Conservation (phyloP, 2,113 vertebrate species). For the Otocyon megalotis region DNA sequence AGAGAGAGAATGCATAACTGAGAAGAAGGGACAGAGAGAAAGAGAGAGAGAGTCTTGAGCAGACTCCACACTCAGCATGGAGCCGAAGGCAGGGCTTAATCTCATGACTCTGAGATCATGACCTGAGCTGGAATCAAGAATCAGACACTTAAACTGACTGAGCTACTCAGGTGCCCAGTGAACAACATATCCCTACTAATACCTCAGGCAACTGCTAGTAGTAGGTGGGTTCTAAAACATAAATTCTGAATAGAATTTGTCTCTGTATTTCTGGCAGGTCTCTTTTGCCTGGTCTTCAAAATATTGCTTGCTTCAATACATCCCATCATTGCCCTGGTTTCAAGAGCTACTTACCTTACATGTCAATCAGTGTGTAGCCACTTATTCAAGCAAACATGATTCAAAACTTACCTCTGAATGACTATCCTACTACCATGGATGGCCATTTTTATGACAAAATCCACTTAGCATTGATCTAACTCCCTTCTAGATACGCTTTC, state of each 20-base stretch:
- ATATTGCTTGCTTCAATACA: background rate
- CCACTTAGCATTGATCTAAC: background rate
- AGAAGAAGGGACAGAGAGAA: background rate
- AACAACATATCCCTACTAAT: background rate
- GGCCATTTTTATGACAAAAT: background rate
- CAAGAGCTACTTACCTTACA: background rate
- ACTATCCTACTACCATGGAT: background rate
- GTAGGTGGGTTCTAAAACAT: background rate
- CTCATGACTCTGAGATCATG: background rate
- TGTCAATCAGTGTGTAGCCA: background rate
- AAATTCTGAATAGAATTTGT: slow-evolving; percentile 26
- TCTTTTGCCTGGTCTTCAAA: background rate
- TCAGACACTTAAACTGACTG: background rate
- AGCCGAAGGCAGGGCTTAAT: background rate
- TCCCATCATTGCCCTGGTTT: background rate
- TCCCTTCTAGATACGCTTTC: background rate
- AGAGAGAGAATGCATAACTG: background rate
- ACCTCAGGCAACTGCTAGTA: background rate
- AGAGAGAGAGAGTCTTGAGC: background rate
- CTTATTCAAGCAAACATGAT: background rate
- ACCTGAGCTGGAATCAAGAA: background rate
- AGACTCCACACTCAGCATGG: background rate
- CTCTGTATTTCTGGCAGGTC: background rate
- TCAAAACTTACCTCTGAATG: background rate
- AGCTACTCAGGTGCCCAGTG: background rate